Conservation (phyloP, 2,113 vertebrate genomes). For the Stictonetta naevosa region DNA sequence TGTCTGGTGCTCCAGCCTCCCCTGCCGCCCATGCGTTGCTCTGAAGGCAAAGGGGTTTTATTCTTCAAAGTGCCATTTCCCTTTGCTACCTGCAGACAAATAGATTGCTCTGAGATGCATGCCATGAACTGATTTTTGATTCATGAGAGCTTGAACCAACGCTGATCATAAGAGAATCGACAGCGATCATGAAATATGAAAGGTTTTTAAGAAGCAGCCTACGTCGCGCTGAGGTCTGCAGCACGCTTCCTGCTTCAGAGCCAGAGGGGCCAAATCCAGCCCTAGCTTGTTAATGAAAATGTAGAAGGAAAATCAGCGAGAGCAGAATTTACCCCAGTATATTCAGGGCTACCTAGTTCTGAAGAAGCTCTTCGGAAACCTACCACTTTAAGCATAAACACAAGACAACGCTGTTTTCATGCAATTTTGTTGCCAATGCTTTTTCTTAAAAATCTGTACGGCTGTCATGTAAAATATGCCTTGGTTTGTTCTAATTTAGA, state of each 20-base stretch:
- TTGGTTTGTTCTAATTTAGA: slow-evolving; percentile 68
- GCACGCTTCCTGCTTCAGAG: neutral
- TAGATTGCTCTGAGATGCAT: slow-evolving; percentile 24
- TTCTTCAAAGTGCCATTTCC: slow-evolving; percentile 57
- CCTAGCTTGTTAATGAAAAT: neutral
- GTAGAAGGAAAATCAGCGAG: neutral
- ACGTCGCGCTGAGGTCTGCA: neutral
- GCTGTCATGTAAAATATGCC: slow-evolving; percentile 69
- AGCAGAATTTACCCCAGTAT: neutral
- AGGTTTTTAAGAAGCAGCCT: slow-evolving; percentile 46
- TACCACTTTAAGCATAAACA: slow-evolving; percentile 50
- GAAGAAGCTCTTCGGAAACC: slow-evolving; percentile 11
- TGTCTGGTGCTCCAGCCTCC: neutral
- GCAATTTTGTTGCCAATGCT: slow-evolving; percentile 55
- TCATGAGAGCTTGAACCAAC: slow-evolving; percentile 51
- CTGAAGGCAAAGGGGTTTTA: slow-evolving; percentile 43
- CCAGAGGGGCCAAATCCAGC: neutral
- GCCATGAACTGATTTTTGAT: slow-evolving; percentile 49
- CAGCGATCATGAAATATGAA: slow-evolving; percentile 59
- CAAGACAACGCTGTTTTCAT: slow-evolving; percentile 29
- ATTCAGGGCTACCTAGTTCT: neutral
- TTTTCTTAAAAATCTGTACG: slow-evolving; percentile 62
- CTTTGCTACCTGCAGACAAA: slow-evolving; percentile 64
- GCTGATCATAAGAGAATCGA: slow-evolving; percentile 42
- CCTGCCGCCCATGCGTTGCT: neutral